Evolutionary conservation across 2,113 vertebrate genomes (phyloP).

Genomic region (Centrocercus urophasianus): DNA sequence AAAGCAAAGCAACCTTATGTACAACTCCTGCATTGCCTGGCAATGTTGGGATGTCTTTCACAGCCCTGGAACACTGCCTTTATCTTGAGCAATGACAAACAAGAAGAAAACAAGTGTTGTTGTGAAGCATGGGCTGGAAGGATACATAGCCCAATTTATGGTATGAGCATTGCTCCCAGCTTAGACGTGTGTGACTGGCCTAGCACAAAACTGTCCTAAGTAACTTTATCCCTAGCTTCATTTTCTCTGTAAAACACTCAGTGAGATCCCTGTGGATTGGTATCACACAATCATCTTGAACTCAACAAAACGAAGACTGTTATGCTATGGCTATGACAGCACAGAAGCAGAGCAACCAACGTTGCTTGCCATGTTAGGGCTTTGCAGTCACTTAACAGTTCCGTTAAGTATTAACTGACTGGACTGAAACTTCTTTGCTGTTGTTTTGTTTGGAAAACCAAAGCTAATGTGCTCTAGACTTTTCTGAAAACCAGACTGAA

Average conservation of each 20-base stretch:
- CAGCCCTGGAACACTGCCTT: not conserved
- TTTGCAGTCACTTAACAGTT: not conserved
- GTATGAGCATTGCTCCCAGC: not conserved
- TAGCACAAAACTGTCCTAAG: not conserved
- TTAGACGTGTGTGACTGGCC: not conserved
- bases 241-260: not conserved
- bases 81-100: not conserved
- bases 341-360: not conserved
- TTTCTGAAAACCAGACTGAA: constrained; percentile 49
- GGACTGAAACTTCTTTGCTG: not conserved
- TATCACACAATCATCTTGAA: not conserved
- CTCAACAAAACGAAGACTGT: not conserved
- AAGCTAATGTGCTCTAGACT: not conserved
- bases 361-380: not conserved
- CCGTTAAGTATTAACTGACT: constrained; percentile 15
- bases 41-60: not conserved
- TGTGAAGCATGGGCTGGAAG: not conserved
- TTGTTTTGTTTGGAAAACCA: constrained; percentile 42
- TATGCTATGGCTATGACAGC: not conserved
- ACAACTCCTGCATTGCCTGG: not conserved
- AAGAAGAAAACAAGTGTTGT: not conserved
- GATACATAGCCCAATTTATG: not conserved
- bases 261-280: not conserved
- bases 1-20: not conserved
- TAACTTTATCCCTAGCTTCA: not conserved